Conservation (phyloP, 2,113 vertebrate genomes). For the Otus sunia region DNA sequence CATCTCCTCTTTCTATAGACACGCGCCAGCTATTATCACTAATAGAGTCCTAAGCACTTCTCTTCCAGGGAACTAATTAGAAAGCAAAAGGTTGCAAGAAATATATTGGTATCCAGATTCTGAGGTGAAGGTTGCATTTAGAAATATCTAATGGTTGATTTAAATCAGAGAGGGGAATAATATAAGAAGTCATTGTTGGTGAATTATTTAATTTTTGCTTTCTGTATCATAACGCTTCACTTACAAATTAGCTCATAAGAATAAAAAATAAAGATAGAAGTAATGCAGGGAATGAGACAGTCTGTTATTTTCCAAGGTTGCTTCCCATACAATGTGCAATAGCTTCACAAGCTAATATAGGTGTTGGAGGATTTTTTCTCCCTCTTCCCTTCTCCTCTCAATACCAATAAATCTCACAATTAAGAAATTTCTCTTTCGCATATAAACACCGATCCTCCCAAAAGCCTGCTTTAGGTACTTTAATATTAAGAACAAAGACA, state of each 20-base stretch:
- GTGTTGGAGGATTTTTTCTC: not conserved
- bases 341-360: not conserved
- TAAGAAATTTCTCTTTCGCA: not conserved
- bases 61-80: not conserved
- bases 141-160: not conserved
- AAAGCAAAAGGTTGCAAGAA: not conserved
- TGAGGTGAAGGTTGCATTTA: not conserved
- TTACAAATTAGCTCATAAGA: not conserved
- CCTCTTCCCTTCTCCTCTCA: not conserved
- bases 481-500: not conserved
- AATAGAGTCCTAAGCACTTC: not conserved
- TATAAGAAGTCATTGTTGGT: accelerated
- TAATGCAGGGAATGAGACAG: accelerated
- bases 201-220: not conserved
- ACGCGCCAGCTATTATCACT: not conserved
- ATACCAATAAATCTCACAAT: not conserved
- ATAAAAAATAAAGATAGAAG: not conserved
- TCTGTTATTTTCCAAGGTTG: not conserved
- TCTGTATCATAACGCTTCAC: not conserved
- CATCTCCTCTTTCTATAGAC: not conserved
- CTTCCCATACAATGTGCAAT: not conserved
- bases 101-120: accelerated
- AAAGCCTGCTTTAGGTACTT: not conserved
- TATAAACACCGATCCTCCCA: not conserved
- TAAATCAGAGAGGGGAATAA: not conserved